Conservation (phyloP, 2,888 invertebrate genomes). For the Parelbella ahira region DNA sequence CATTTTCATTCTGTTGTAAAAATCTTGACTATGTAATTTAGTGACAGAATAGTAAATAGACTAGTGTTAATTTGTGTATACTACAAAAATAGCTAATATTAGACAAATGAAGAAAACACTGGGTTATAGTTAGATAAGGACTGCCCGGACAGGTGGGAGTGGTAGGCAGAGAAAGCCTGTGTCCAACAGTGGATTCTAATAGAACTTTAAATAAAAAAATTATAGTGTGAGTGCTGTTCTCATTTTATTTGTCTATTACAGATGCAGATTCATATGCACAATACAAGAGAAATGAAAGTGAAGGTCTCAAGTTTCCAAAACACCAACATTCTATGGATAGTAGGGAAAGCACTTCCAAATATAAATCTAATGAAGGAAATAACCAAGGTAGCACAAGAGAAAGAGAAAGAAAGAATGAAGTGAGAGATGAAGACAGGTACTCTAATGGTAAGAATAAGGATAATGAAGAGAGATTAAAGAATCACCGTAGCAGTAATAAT, state of each 20-base stretch:
- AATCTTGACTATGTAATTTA: too few relatives aligned
- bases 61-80: too few relatives aligned
- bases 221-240: too few relatives aligned
- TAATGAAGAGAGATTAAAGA: conserved; percentile 29
- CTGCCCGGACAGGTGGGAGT: too few relatives aligned
- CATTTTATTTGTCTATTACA: conserved; percentile 45
- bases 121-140: too few relatives aligned
- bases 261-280: conserved; percentile 87
- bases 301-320: conserved; percentile 42
- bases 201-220: too few relatives aligned
- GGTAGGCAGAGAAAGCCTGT: too few relatives aligned
- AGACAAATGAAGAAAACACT: too few relatives aligned
- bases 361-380: conserved; percentile 37
- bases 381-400: conserved; percentile 32
- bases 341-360: conserved; percentile 44
- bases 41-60: too few relatives aligned
- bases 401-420: conserved; percentile 31
- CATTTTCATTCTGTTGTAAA: too few relatives aligned
- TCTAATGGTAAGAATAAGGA: conserved; percentile 44
- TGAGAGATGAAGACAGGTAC: conserved; percentile 38
- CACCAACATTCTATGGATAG: conserved; percentile 40
- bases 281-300: conserved; percentile 78
- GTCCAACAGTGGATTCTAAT: too few relatives aligned
- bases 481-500: conserved; percentile 35
- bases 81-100: too few relatives aligned